Base-by-base conservation (phyloP, 2,888 invertebrate genomes). In the Tinea semifulvella region DNA sequence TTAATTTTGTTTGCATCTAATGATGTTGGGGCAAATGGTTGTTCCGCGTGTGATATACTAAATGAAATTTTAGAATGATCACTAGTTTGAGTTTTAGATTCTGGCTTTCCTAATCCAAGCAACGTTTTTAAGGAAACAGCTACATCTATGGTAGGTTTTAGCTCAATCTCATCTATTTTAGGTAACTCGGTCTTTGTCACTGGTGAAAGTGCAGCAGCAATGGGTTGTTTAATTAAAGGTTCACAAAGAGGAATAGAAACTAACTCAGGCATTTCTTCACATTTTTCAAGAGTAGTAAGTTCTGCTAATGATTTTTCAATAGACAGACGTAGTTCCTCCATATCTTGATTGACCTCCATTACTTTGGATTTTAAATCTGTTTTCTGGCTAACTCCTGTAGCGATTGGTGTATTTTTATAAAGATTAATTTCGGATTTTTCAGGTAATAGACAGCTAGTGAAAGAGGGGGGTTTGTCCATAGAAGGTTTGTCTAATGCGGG, bases 281-380 rank as follows among this genome's bases (percentile, higher is more conserved):
- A 56, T 52, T 65, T 68, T 52, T 79, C 74, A 35, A 73, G 59
- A 10, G 65, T 56, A 3, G 69, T 68, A 1, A 79, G 55, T 51
- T 72, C 80, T 20, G 76, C 77, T 48, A 80, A 56, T 14, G 80
- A 77, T 48, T 62, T 66, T 56, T 80, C 80, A 46, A 80, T 74
- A 1, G 79, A 77, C 13, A 66, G 43, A 44, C 71, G 64, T 38
- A 80, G 54, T 43, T 72, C 77, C 52, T 79, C 75, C 74, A 80
- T 72, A 44, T 76, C 77, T 55, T 70, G 61, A 49, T 72, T 76
- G 0, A 79, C 79, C 57, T 77, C 77, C 56, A 76, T 64, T 54
- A 75, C 71, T 63, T 77, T 75, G 1, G 76, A 73, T 58, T 74
- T 76, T 1, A 76, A 53, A 51, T 72, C 73, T 3, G 66, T 74